Conservation (phyloP, 2,888 invertebrate species). For the Brachypterus glaber region DNA sequence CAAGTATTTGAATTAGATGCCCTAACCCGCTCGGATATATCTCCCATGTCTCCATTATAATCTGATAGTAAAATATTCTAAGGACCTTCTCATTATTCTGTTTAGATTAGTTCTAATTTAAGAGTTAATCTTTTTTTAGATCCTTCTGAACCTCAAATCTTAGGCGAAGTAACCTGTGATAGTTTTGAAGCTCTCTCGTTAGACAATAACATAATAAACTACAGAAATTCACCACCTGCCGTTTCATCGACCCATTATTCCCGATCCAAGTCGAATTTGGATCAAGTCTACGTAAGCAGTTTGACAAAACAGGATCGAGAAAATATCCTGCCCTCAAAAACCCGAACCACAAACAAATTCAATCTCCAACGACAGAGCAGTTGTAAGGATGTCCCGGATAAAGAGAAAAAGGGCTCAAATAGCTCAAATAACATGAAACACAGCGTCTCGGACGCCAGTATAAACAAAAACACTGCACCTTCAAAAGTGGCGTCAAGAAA, state of each 20-base stretch:
- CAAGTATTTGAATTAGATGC: too few relatives aligned
- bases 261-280: constrained; percentile 40
- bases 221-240: constrained; percentile 26
- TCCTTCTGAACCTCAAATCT: constrained; percentile 44
- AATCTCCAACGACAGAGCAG: constrained; percentile 37
- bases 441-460: constrained; percentile 37
- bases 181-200: constrained; percentile 37
- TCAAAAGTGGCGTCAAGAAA: constrained; percentile 32
- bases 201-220: constrained; percentile 36
- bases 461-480: constrained; percentile 31
- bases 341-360: constrained; percentile 26
- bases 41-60: too few relatives aligned
- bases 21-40: too few relatives aligned
- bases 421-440: constrained; percentile 34
- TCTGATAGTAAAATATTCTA: too few relatives aligned
- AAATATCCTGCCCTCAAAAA: constrained; percentile 30
- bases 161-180: constrained; percentile 28
- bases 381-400: constrained; percentile 36
- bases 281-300: constrained; percentile 35
- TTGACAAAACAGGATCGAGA: constrained; percentile 32
- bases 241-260: constrained; percentile 32
- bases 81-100: too few relatives aligned
- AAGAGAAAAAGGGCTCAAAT: constrained; percentile 17
- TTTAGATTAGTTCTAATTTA: too few relatives aligned
- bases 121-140: too few relatives aligned